Evolutionary conservation across 1,140 invertebrate species (phyloP).

Genomic region (Megathymus violae): DNA sequence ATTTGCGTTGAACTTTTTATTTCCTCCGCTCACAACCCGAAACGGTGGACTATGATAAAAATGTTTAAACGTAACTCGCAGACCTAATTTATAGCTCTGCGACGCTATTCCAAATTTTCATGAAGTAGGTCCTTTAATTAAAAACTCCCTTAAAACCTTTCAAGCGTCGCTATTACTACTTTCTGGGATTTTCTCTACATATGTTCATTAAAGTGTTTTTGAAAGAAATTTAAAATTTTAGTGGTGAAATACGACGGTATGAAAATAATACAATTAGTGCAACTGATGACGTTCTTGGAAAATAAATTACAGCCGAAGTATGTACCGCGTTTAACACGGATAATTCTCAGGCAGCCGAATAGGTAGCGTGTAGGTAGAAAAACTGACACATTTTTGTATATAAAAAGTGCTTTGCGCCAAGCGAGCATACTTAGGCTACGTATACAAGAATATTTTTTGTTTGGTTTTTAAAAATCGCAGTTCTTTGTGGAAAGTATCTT

Average conservation of each 20-base stretch:
- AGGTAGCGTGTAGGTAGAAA: constrained; percentile 14
- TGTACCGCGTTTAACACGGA: constrained; percentile 13
- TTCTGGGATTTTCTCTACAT: background rate
- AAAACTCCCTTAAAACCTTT: background rate
- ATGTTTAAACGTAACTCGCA: constrained; percentile 3
- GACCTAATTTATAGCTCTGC: constrained; percentile 17
- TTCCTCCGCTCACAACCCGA: constrained; percentile 7
- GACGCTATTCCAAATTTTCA: constrained; percentile 9
- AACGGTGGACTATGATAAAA: constrained; percentile 20
- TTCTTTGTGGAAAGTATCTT: no score
- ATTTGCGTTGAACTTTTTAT: constrained; percentile 32
- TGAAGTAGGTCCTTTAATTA: constrained; percentile 5
- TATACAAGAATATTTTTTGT: background rate
- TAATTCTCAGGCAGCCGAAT: constrained; percentile 12
- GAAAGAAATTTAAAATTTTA: constrained; percentile 7
- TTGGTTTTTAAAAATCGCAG: background rate
- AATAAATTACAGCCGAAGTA: constrained; percentile 12
- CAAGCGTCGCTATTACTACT: background rate
- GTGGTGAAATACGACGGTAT: constrained; percentile 3
- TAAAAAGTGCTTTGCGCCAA: constrained; percentile 4
- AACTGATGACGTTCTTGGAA: constrained; percentile 21
- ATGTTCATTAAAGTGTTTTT: constrained; percentile 17
- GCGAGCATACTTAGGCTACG: constrained; percentile 3
- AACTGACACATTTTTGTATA: constrained; percentile 20
- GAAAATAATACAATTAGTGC: constrained; percentile 28